Conservation (phyloP, 2,113 vertebrate genomes). For the Gymnocephalus cernua region DNA sequence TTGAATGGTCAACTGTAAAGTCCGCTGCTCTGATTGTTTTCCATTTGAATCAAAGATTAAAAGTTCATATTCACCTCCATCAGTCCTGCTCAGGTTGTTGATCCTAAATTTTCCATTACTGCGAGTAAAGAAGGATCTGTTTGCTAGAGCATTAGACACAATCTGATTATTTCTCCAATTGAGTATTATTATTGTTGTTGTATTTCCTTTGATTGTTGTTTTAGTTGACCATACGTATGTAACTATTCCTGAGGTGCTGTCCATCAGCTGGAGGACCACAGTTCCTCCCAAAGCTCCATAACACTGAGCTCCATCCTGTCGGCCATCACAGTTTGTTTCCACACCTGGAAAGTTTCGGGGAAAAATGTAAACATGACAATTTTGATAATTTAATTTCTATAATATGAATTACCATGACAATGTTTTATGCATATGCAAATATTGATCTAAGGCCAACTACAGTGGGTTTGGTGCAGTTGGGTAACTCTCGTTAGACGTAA, state of each 20-base stretch:
- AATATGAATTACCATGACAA: too few relatives aligned
- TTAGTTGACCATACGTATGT: rapidly evolving
- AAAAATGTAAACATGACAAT: neutral
- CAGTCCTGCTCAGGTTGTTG: slow-evolving; percentile 21
- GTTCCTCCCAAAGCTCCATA: slow-evolving; percentile 69
- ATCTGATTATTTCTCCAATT: rapidly evolving
- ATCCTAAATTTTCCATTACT: slow-evolving; percentile 54
- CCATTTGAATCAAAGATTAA: rapidly evolving
- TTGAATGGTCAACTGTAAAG: slow-evolving; percentile 48
- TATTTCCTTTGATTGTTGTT: too few relatives aligned
- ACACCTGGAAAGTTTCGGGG: slow-evolving; percentile 33
- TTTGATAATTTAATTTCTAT: neutral
- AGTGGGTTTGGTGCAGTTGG: neutral
- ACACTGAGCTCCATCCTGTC: slow-evolving; percentile 51
- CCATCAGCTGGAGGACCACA: slow-evolving; percentile 53
- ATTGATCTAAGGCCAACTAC: neutral
- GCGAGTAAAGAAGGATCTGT: slow-evolving; percentile 20
- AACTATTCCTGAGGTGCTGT: rapidly evolving
- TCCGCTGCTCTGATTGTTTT: rapidly evolving
- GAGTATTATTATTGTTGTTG: rapidly evolving
- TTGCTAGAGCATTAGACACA: rapidly evolving
- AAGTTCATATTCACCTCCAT: slow-evolving; percentile 47
- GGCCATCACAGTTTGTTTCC: slow-evolving; percentile 52
- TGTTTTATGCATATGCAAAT: too few relatives aligned
- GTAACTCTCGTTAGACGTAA: neutral